These are phyloP conservation scores for Hyperopisus bebe DNA, from an alignment of 2,113 vertebrate species.

Conservation along the genomic window DNA sequence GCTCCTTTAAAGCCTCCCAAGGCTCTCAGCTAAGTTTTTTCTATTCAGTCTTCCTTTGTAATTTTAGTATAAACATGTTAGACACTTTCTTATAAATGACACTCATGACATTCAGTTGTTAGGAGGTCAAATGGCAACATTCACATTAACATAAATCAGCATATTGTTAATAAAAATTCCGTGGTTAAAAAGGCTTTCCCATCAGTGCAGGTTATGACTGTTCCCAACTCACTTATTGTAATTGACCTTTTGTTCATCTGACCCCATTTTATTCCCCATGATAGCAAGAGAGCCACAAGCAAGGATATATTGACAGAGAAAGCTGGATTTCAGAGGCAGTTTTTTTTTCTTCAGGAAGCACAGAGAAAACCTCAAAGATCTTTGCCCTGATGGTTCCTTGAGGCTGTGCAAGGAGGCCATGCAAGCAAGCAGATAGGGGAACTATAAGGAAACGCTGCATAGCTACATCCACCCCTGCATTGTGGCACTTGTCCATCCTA, in stretches of 20 bases:
- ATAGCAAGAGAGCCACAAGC: background rate
- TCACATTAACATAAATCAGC: background rate
- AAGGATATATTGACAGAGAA: background rate
- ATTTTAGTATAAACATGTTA: background rate
- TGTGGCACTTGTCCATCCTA: background rate
- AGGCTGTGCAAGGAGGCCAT: background rate
- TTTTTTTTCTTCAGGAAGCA: background rate
- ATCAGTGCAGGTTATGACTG: background rate
- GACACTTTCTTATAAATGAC: background rate
- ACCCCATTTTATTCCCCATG: background rate
- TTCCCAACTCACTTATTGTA: background rate
- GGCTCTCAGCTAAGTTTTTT: background rate
- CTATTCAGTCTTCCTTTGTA: background rate
- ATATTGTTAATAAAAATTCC: background rate
- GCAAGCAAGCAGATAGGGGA: background rate
- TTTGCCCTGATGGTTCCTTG: background rate
- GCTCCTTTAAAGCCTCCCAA: background rate
- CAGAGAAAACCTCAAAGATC: background rate
- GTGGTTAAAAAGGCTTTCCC: background rate
- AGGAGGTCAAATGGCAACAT: background rate
- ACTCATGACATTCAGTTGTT: background rate
- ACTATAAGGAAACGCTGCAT: background rate
- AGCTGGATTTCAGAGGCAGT: background rate
- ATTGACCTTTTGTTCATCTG: slow-evolving; percentile 1
- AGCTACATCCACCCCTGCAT: background rate